Evolutionary conservation across 2,797 vertebrate genomes (phyloP), one percentile per base, ranked within the genome.

Genomic region (Neomorphus geoffroyi): DNA sequence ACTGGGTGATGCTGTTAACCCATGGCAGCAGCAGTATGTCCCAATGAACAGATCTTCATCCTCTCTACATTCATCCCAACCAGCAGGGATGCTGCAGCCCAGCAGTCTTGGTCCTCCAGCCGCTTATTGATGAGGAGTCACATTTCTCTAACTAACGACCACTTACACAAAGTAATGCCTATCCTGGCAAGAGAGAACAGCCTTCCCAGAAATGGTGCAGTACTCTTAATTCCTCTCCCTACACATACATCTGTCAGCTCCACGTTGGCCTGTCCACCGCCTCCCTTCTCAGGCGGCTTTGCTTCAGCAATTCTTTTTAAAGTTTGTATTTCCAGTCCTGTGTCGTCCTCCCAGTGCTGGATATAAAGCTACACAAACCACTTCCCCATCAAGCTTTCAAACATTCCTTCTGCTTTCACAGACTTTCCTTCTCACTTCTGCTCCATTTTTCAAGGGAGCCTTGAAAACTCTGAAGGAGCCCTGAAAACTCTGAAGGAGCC

Each of bases 401-500:
- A 53, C 7, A 4, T 43, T 53, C 37, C 50, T 94, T 57, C 89
- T 78, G 51, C 60, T 90, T 81, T 81, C 57, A 71, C 6, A n/a
- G 37, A 37, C 45, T 46, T 65, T 77, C 43, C 65, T 67, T 69
- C 85, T 82, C 61, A n/a, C 66, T 90, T 94, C 60, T 80, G 48
- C 43, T 93, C 73, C 51, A 19, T 62, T 78, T 90, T 80, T 86
- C 60, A 88, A 72, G 66, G 50, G 35, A 92, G 61, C 30, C 86
- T 79, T 67, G 58, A 80, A 88, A 88, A 94, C 66, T 89, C 80
- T 7, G 19, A 79, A 54, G 69, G n/a, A 95, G 45, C 41, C 72
- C 51, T 90, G 78, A 70, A 82, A 95, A 96, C 66, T 89, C 80
- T 7, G 19, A 79, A 54, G 69, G n/a, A 95, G 45, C 41, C 72